Evolutionary conservation across 2,888 invertebrate species (phyloP).

Genomic region (Leptogaster cylindrica): DNA sequence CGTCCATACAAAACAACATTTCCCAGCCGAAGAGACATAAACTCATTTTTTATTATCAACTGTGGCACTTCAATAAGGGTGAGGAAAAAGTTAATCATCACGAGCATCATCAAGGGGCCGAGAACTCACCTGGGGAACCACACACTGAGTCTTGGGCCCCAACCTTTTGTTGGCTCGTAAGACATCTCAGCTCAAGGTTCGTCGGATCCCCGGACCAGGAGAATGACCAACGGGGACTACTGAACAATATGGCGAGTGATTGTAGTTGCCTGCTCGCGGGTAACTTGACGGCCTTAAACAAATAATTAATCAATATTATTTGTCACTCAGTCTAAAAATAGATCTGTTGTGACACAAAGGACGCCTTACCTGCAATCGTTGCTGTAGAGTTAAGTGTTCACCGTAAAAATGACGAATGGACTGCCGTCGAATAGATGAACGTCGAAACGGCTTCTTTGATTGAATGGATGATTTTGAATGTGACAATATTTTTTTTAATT

Average conservation of each 20-base stretch:
- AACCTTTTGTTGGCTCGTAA: constrained; percentile 13
- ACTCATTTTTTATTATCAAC: constrained; percentile 32
- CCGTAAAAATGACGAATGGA: no score
- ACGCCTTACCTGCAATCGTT: constrained; percentile 19
- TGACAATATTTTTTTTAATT: no score
- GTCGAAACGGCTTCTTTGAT: no score
- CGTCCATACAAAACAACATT: constrained; percentile 16
- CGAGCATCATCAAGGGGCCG: constrained; percentile 2
- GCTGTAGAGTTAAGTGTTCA: no score
- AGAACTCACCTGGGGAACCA: not conserved
- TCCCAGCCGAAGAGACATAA: not conserved
- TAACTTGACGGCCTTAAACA: constrained; percentile 36
- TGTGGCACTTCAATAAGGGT: constrained; percentile 34
- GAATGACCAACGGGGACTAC: constrained; percentile 1
- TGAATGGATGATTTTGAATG: no score
- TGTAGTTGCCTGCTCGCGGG: constrained; percentile 11
- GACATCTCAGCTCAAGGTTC: constrained; percentile 6
- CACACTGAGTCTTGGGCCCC: not conserved
- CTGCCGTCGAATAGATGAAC: no score
- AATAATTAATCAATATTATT: constrained; percentile 37
- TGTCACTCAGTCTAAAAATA: constrained; percentile 22
- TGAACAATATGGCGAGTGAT: constrained; percentile 24
- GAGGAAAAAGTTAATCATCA: constrained; percentile 37
- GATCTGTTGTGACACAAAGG: constrained; percentile 32
- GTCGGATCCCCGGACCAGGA: not conserved